Evolutionary conservation across 2,888 invertebrate genomes (phyloP).

Genomic region (Bedellia somnulentella): DNA sequence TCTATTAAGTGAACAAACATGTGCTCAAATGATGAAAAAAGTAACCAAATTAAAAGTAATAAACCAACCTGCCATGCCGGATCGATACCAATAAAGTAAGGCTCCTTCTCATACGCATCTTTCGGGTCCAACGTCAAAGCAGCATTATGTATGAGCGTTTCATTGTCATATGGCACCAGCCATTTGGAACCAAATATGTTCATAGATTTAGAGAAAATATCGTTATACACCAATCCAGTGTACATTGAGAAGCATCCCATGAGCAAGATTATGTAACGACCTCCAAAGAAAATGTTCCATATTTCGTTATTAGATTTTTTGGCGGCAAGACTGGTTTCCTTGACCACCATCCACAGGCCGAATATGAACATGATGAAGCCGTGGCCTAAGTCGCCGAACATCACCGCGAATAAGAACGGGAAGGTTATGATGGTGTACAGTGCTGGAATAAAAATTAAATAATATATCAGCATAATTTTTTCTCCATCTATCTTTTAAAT

Average conservation of each 20-base stretch:
- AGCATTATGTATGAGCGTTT: slow-evolving; percentile 43
- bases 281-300: slow-evolving; percentile 97
- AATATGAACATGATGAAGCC: slow-evolving; percentile 81
- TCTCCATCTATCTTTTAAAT: too few relatives aligned
- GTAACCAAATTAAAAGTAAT: too few relatives aligned
- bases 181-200: slow-evolving; percentile 94
- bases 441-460: slow-evolving; percentile 51
- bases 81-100: slow-evolving; percentile 90
- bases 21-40: too few relatives aligned
- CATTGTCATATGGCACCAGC: slow-evolving; percentile 61
- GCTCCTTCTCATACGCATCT: slow-evolving; percentile 55
- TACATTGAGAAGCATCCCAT: slow-evolving; percentile 99
- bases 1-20: too few relatives aligned
- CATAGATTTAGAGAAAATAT: slow-evolving; percentile 93
- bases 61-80: slow-evolving; percentile 74
- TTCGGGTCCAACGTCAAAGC: slow-evolving; percentile 69
- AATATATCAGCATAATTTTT: too few relatives aligned
- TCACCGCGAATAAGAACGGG: slow-evolving; percentile 93
- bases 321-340: slow-evolving; percentile 74
- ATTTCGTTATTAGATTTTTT: slow-evolving; percentile 81
- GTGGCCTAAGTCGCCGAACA: slow-evolving; percentile 96
- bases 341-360: slow-evolving; percentile 77
- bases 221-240: slow-evolving; percentile 97
- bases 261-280: slow-evolving; percentile 94
- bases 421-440: slow-evolving; percentile 88